Evolutionary conservation across 92 coral and sea anemone species (phyloP).

Genomic region (Galaxea fascicularis): DNA sequence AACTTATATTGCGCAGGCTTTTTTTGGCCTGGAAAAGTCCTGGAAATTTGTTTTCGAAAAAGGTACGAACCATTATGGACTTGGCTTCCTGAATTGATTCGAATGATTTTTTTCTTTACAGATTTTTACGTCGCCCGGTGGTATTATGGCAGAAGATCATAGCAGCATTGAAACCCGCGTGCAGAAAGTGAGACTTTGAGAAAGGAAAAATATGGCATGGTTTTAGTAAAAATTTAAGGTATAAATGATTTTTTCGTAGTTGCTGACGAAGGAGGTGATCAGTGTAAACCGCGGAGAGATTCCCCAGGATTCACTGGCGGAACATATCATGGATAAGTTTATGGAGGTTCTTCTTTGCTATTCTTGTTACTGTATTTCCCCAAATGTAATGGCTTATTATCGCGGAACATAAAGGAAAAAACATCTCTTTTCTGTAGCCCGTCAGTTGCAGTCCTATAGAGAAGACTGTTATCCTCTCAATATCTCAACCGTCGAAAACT

Average conservation of each 20-base stretch:
- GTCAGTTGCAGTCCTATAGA: no score
- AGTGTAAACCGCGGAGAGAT: constrained; percentile 69
- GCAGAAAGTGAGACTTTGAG: constrained; percentile 32
- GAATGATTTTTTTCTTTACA: background rate
- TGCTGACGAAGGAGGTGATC: constrained; percentile 83
- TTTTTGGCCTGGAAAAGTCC: no score
- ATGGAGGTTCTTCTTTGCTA: background rate
- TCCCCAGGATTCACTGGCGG: constrained; percentile 50
- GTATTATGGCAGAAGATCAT: background rate
- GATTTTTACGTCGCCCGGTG: constrained; percentile 20
- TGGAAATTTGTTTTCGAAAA: no score
- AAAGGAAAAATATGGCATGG: background rate
- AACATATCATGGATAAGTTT: constrained; percentile 29
- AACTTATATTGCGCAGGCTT: no score
- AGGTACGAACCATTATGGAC: no score
- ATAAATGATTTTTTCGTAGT: constrained; percentile 37
- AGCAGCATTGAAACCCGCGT: constrained; percentile 18
- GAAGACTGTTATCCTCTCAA: no score
- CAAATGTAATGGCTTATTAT: background rate
- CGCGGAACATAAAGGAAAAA: no score
- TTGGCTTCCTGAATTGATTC: no score
- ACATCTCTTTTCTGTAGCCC: no score
- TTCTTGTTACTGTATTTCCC: no score
- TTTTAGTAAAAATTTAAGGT: background rate
- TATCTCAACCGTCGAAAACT: no score